phyloP scores from a whole-genome alignment of 2,888 invertebrate species.

The Sphaerophoria rueppellii region DNA sequence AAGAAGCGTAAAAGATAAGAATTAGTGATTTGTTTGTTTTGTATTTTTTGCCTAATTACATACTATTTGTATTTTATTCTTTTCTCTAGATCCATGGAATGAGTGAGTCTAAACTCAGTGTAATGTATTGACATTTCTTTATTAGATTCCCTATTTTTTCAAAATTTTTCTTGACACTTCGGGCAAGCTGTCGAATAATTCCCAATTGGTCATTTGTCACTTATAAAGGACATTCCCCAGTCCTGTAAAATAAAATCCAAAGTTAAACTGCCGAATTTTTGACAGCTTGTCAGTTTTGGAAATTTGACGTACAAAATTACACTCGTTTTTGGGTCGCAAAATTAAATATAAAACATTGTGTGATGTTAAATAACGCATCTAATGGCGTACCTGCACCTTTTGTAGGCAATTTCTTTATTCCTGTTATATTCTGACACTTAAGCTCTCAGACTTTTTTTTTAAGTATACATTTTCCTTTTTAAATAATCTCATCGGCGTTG shows the following conservation, averaged over 20 bases:
- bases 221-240: no score
- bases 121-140: neutral
- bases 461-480: no score
- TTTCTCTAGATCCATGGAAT: constrained; percentile 71
- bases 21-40: constrained; percentile 82
- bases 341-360: constrained; percentile 42
- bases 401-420: neutral
- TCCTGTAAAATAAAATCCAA: no score
- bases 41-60: constrained; percentile 81
- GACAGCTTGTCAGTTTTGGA: neutral
- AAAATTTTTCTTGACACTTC: neutral
- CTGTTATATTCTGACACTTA: neutral
- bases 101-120: constrained; percentile 22
- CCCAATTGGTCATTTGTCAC: no score
- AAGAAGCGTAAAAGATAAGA: constrained; percentile 82
- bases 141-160: neutral
- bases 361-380: constrained; percentile 31
- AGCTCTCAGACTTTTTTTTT: no score
- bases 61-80: constrained; percentile 80
- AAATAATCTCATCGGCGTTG: no score
- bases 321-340: constrained; percentile 24
- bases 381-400: no score
- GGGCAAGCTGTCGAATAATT: no score
- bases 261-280: neutral
- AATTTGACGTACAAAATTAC: neutral